Base-by-base conservation (phyloP, 2,113 vertebrate genomes). In the Rhizomys pruinosus region DNA sequence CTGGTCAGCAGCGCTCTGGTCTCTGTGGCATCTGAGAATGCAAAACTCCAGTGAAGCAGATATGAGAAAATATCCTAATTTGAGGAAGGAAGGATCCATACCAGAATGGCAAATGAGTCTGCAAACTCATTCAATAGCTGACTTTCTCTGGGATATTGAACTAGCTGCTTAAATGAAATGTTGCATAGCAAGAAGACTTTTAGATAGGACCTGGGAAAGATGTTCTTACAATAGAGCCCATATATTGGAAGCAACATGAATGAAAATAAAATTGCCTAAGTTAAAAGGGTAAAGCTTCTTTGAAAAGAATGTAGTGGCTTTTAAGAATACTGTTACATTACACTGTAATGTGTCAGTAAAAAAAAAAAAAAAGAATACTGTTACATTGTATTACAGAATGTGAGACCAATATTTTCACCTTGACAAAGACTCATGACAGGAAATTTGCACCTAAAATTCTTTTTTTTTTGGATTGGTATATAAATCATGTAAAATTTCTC, bases 271-370 rank as follows among this genome's bases (percentile, higher is more conserved):
- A 8, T 1, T 78, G 69, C 72, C 37, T 71, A 77, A 37, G 73
- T 88, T 63, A 55, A 78, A 61, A 88, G 15, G 84, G 59, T 84
- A 13, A 85, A 71, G 52, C 76, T 93, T 71, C 39, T 85, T 68
- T 79, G 57, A 81, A 94, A 94, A 94, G 69, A 78, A 92, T 39
- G 5, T 32, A n/a, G 39, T 81, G 34, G 69, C 55, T 89, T 77
- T 88, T 73, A 76, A 85, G 29, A 86, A 42, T 84, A 90, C 42
- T 87, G 66, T 86, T 78, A 34, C 34, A 78, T 34, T 81, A n/a
- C n/a, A n/a, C n/a, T n/a, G n/a, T n/a, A n/a, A n/a, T n/a, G n/a
- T n/a, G n/a, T n/a, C n/a, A n/a, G n/a, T n/a, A n/a, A n/a, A n/a
- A n/a, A n/a, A n/a, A n/a, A n/a, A n/a, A n/a, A n/a, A n/a, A n/a